Conservation (phyloP, 30 jellyfish, hydroid and myxozoan genomes). For the Chrysaora quinquecirrha region DNA sequence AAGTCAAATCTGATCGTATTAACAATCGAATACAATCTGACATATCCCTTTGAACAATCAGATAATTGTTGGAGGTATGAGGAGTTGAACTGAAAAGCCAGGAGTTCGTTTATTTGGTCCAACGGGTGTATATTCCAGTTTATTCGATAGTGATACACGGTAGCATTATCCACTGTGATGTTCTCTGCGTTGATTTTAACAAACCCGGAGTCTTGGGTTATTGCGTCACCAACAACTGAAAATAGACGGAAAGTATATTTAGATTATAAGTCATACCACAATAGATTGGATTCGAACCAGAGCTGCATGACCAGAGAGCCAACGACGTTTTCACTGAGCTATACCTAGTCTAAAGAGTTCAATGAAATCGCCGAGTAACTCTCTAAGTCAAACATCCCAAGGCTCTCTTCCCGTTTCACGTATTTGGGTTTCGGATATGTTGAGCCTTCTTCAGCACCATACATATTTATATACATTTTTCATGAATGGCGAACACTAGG, state of each 20-base stretch:
- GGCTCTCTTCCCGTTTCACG: too few relatives aligned
- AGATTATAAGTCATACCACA: too few relatives aligned
- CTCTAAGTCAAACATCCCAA: too few relatives aligned
- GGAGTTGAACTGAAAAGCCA: constrained; percentile 27
- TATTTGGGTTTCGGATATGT: too few relatives aligned
- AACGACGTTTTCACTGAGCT: too few relatives aligned
- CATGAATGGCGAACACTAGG: too few relatives aligned
- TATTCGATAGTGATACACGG: constrained; percentile 11
- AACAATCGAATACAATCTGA: constrained; percentile 5
- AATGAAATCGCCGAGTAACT: too few relatives aligned
- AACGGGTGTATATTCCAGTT: neutral
- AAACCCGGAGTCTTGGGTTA: neutral
- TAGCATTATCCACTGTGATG: neutral
- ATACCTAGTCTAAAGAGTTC: too few relatives aligned
- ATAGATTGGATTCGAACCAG: too few relatives aligned
- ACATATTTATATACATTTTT: too few relatives aligned
- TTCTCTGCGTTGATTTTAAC: neutral
- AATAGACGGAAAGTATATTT: constrained; percentile 4
- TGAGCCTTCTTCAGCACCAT: too few relatives aligned
- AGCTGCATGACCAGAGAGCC: too few relatives aligned
- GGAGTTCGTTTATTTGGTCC: neutral
- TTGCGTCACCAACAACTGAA: neutral
- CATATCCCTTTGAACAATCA: constrained; percentile 19
- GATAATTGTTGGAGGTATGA: constrained; percentile 4
- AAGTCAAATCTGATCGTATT: constrained; percentile 4